Percentiles rank a stretch among this genome's conserved stretches.
Evolutionary conservation across 2,888 invertebrate genomes (phyloP).

Genomic region (Drosophila eohydei): DNA sequence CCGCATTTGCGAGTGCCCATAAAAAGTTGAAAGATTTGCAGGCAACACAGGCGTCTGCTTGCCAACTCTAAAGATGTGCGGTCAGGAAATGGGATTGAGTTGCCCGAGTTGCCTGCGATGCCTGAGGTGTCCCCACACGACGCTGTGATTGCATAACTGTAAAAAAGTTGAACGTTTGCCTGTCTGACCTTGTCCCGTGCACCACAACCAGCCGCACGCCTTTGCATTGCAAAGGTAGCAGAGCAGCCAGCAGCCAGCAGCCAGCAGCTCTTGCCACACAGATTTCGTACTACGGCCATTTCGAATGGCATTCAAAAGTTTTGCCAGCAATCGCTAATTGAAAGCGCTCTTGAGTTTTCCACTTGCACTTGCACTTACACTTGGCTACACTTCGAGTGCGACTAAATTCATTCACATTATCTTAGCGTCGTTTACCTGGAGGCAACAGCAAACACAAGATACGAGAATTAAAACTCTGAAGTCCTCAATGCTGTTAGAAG

Average conservation of each 20-base stretch:
- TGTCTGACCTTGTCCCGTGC: conserved; percentile 64
- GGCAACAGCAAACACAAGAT: conserved; percentile 26
- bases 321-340: conserved; percentile 55
- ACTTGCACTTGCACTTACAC: conserved; percentile 64
- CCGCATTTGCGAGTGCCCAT: conserved; percentile 70
- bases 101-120: too few species aligned
- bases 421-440: conserved; percentile 59
- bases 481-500: neutral
- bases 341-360: conserved; percentile 41
- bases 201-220: neutral
- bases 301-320: conserved; percentile 33
- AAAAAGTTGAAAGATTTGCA: conserved; percentile 50
- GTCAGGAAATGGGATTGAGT: conserved; percentile 15
- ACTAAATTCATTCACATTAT: conserved; percentile 32
- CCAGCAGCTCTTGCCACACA: conserved; percentile 6
- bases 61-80: conserved; percentile 41
- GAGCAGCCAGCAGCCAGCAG: neutral
- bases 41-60: conserved; percentile 26
- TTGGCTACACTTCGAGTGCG: conserved; percentile 8
- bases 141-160: conserved; percentile 65
- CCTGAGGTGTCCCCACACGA: conserved; percentile 5
- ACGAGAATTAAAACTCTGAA: neutral
- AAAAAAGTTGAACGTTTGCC: conserved; percentile 38
- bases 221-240: neutral
- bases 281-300: neutral